Conservation (phyloP, 1,140 invertebrate genomes). For the Drosophila hydei region DNA sequence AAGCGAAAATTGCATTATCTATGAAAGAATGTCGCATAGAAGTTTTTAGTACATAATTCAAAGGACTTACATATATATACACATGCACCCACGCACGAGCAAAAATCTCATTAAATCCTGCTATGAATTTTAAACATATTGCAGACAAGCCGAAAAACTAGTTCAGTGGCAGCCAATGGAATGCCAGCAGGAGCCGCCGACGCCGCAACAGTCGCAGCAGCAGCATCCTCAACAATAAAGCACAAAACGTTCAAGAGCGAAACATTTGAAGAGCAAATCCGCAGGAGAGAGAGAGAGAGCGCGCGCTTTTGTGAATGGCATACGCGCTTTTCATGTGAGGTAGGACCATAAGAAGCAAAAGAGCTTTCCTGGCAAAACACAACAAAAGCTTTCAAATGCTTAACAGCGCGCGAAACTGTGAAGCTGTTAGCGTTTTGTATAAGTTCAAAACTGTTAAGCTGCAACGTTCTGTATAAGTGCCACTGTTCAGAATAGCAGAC, state of each 20-base stretch:
- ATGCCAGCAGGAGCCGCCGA: slow-evolving; percentile 36
- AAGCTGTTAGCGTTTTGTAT: slow-evolving; percentile 23
- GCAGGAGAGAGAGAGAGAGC: background rate
- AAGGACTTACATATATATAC: background rate
- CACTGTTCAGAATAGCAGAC: slow-evolving; percentile 1
- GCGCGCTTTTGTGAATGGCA: slow-evolving; percentile 18
- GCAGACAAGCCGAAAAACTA: slow-evolving; percentile 57
- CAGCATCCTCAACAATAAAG: slow-evolving; percentile 45
- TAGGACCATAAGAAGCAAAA: slow-evolving; percentile 53
- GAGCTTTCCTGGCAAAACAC: slow-evolving; percentile 33
- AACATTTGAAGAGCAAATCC: no score
- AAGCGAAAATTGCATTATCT: slow-evolving; percentile 48
- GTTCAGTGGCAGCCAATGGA: slow-evolving; percentile 68
- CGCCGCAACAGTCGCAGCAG: slow-evolving; percentile 28
- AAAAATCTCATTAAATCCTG: slow-evolving; percentile 77
- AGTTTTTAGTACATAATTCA: slow-evolving; percentile 73
- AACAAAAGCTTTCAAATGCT: slow-evolving; percentile 3
- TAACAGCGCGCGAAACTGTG: no score
- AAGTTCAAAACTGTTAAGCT: background rate
- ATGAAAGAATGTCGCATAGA: slow-evolving; percentile 58
- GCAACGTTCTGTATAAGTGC: background rate
- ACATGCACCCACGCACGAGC: slow-evolving; percentile 32
- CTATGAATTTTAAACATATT: slow-evolving; percentile 82
- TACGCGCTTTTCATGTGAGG: slow-evolving; percentile 61
- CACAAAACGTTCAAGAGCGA: slow-evolving; percentile 9